These are phyloP conservation scores for Sphaerophoria taeniata DNA, from an alignment of 2,888 invertebrate genomes.

Conservation along the genomic window DNA sequence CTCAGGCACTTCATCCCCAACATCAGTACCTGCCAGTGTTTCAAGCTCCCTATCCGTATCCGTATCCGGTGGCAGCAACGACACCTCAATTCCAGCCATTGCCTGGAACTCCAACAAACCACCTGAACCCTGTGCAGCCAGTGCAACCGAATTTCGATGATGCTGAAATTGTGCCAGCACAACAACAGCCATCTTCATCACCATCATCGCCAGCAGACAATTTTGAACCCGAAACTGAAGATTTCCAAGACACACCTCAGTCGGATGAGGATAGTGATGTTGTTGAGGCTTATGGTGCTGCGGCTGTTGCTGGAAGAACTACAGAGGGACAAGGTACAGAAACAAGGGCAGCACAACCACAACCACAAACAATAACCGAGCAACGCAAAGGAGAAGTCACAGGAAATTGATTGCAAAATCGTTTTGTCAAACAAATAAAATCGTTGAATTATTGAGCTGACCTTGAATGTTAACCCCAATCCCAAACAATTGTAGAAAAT, in stretches of 20 bases:
- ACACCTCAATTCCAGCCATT: conserved; percentile 45
- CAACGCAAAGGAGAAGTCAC: not conserved
- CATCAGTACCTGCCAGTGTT: conserved; percentile 69
- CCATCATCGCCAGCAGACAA: conserved; percentile 9
- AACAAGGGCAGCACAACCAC: conserved; percentile 16
- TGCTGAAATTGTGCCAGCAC: conserved; percentile 33
- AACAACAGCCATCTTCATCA: conserved; percentile 34
- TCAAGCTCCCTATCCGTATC: conserved; percentile 57
- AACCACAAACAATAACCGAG: not conserved
- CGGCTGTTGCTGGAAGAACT: conserved; percentile 13
- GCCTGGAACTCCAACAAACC: not conserved
- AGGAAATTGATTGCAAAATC: not conserved
- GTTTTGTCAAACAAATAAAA: not conserved
- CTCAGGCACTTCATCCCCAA: conserved; percentile 32
- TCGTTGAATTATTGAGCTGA: not conserved
- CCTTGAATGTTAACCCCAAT: too few relatives aligned
- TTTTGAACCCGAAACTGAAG: conserved; percentile 41
- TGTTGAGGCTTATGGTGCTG: conserved; percentile 76
- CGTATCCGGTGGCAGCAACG: conserved; percentile 51
- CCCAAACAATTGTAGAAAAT: too few relatives aligned
- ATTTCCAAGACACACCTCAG: conserved; percentile 43
- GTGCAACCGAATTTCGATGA: conserved; percentile 51
- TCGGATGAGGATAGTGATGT: conserved; percentile 77
- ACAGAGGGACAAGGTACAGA: conserved; percentile 36
- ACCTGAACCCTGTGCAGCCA: not conserved